Conservation (phyloP, 2,797 vertebrate species). For the Ambastaia sidthimunki region DNA sequence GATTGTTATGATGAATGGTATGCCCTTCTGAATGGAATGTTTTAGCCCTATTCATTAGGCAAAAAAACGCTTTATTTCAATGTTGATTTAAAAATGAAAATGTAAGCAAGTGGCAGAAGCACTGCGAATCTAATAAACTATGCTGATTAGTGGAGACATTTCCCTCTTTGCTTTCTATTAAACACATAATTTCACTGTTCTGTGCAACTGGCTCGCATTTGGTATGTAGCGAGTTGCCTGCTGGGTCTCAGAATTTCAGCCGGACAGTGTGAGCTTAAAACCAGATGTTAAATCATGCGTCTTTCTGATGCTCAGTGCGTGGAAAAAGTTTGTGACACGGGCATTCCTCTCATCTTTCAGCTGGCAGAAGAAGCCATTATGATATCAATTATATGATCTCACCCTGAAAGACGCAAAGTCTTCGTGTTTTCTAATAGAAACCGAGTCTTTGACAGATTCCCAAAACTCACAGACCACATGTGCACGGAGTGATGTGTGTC, state of each 20-base stretch:
- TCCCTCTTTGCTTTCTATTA: background rate
- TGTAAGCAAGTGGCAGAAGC: background rate
- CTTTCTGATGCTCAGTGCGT: constrained; percentile 14
- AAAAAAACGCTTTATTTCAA: too few species aligned
- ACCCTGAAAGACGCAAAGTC: constrained; percentile 21
- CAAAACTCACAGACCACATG: constrained; percentile 12
- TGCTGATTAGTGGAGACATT: background rate
- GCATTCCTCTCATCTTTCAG: constrained; percentile 35
- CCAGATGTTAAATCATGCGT: constrained; percentile 34
- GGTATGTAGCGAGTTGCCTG: background rate
- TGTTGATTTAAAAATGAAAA: too few species aligned
- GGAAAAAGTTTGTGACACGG: constrained; percentile 11
- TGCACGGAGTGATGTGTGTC: background rate
- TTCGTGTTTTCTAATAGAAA: constrained; percentile 6
- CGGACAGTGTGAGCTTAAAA: constrained; percentile 2
- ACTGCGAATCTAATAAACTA: background rate
- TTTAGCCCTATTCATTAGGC: too few species aligned
- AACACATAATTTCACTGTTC: background rate
- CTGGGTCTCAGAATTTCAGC: background rate
- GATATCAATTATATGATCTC: constrained; percentile 26
- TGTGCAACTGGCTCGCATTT: constrained; percentile 1
- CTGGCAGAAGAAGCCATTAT: constrained; percentile 18
- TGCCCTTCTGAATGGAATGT: too few species aligned
- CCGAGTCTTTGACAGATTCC: constrained; percentile 17
- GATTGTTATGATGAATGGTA: too few species aligned